phyloP scores from a whole-genome alignment of 2,797 vertebrate species.

The Acropternis orthonyx region DNA sequence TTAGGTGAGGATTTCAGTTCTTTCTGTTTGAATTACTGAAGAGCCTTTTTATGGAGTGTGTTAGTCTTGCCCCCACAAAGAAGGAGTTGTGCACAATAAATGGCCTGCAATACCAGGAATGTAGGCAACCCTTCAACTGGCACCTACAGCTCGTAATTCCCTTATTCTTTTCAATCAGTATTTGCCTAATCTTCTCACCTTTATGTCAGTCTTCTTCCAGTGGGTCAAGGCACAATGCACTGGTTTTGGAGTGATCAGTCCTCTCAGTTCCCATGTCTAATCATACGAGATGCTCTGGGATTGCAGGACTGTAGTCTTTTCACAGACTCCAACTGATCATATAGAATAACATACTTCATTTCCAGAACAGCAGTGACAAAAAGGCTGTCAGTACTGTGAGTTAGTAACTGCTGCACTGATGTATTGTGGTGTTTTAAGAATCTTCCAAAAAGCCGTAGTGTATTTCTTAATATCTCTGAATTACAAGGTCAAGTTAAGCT shows the following conservation, averaged over 20 bases:
- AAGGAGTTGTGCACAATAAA: background rate
- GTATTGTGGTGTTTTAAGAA: background rate
- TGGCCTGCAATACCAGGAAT: background rate
- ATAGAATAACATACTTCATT: background rate
- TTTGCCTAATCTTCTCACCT: background rate
- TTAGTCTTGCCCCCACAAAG: background rate
- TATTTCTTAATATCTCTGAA: background rate
- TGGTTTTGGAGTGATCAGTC: background rate
- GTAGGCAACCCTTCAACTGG: background rate
- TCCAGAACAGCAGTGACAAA: background rate
- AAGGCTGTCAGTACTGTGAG: background rate
- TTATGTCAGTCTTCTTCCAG: background rate
- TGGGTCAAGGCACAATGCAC: background rate
- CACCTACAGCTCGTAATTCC: background rate
- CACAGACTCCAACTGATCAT: background rate
- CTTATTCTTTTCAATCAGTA: background rate
- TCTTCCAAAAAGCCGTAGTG: background rate
- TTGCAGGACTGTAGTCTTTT: background rate
- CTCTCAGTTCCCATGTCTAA: background rate
- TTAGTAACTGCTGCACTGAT: background rate
- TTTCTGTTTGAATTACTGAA: background rate
- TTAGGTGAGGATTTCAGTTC: background rate
- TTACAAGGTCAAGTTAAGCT: background rate
- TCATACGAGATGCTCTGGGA: background rate
- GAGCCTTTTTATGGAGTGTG: background rate